phyloP scores from a whole-genome alignment of 2,888 invertebrate species.

The Elegia similella region DNA sequence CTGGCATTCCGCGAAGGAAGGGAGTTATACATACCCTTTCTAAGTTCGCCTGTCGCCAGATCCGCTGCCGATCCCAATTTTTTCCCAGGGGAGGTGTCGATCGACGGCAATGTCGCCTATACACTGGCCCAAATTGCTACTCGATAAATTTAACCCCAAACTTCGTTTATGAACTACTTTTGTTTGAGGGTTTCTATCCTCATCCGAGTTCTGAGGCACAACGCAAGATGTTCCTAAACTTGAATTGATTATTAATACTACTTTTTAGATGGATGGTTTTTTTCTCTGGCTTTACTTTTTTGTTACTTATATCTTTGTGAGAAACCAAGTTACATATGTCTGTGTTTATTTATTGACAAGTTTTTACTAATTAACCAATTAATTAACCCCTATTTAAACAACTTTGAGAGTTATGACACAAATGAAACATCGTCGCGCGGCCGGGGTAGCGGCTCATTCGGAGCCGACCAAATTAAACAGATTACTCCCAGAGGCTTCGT shows the following conservation, averaged over 20 bases:
- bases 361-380: background rate
- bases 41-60: slow-evolving; percentile 33
- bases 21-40: slow-evolving; percentile 40
- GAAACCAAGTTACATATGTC: no score
- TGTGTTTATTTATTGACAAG: no score
- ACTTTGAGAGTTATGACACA: background rate
- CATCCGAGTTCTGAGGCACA: background rate
- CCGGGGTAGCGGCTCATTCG: background rate
- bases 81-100: slow-evolving; percentile 27
- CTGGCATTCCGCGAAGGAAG: slow-evolving; percentile 29
- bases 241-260: no score
- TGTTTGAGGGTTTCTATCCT: background rate
- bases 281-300: background rate
- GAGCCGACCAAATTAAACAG: slow-evolving; percentile 41
- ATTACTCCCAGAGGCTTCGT: slow-evolving; percentile 39
- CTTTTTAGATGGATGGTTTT: no score
- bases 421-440: background rate
- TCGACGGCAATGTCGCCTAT: slow-evolving; percentile 20
- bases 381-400: background rate
- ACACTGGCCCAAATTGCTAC: slow-evolving; percentile 12
- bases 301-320: background rate
- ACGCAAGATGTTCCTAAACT: no score
- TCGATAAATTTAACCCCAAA: slow-evolving; percentile 14
- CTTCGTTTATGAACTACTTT: background rate
- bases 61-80: slow-evolving; percentile 32